Conservation (phyloP, 1,140 invertebrate species). For the Venturia canescens region DNA sequence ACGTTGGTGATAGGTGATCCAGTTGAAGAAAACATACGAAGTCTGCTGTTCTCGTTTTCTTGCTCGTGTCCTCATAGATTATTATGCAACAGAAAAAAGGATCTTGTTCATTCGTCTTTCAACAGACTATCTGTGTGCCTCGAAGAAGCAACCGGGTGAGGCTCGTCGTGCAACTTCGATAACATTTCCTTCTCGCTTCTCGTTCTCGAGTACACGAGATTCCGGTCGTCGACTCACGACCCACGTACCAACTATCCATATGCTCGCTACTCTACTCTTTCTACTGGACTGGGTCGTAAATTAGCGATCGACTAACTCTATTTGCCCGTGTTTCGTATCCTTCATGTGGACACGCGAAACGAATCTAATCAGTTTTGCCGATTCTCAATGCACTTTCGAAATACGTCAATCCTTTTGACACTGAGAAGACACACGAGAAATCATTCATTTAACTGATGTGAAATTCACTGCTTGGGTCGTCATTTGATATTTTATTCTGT, state of each 20-base stretch:
- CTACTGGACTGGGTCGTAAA: constrained; percentile 31
- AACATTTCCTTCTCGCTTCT: neutral
- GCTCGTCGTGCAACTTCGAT: constrained; percentile 43
- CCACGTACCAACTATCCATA: constrained; percentile 25
- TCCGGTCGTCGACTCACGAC: constrained; percentile 24
- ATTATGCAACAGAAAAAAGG: constrained; percentile 40
- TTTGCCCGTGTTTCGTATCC: neutral
- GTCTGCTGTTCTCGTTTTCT: constrained; percentile 29
- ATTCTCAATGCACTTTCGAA: constrained; percentile 23
- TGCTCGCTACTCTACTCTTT: neutral
- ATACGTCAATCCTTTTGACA: neutral
- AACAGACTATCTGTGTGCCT: constrained; percentile 18
- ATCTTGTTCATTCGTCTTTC: constrained; percentile 16
- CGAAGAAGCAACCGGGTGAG: constrained; percentile 11
- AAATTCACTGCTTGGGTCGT: too few species aligned
- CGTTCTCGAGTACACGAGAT: constrained; percentile 22
- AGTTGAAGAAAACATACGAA: constrained; percentile 40
- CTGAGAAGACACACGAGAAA: neutral
- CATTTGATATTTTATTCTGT: neutral
- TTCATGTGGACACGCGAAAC: constrained; percentile 11
- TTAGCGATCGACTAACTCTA: constrained; percentile 21
- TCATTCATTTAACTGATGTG: too few species aligned
- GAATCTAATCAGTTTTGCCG: constrained; percentile 28
- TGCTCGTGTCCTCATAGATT: constrained; percentile 36
- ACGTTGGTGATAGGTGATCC: constrained; percentile 30